Conservation (phyloP, 2,797 vertebrate genomes). For the Hoplostethus atlanticus region DNA sequence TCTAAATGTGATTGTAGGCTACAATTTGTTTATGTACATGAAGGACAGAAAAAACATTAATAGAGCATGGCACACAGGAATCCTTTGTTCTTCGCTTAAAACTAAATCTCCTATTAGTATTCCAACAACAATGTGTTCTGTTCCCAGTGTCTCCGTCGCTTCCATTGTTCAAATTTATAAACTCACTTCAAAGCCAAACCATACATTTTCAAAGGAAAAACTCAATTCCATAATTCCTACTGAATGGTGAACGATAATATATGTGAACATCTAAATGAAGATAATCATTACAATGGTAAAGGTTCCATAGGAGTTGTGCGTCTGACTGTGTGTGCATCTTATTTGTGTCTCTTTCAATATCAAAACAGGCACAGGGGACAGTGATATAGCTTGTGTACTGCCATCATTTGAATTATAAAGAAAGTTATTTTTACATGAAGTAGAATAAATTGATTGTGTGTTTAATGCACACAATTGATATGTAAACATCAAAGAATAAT, state of each 20-base stretch:
- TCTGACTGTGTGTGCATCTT: conserved; percentile 21
- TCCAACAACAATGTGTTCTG: conserved; percentile 42
- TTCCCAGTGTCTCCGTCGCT: conserved; percentile 38
- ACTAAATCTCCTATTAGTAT: conserved; percentile 65
- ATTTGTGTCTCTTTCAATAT: conserved; percentile 15
- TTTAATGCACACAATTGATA: conserved; percentile 28
- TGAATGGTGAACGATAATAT: conserved; percentile 53
- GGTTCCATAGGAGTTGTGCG: conserved; percentile 5
- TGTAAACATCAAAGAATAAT: conserved; percentile 57
- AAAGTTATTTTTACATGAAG: not conserved
- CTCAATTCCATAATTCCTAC: conserved; percentile 19
- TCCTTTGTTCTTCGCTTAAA: conserved; percentile 53
- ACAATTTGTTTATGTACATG: conserved; percentile 12
- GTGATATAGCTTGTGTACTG: conserved; percentile 13
- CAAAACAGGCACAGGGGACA: not conserved
- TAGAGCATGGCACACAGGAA: conserved; percentile 31
- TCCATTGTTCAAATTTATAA: conserved; percentile 55
- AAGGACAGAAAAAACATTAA: conserved; percentile 40
- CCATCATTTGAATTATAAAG: conserved; percentile 20
- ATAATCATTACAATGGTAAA: conserved; percentile 37
- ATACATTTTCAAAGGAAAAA: conserved; percentile 57
- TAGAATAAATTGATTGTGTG: conserved; percentile 45
- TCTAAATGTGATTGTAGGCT: not conserved
- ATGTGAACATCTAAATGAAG: conserved; percentile 58
- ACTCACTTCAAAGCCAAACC: conserved; percentile 53